Base-by-base conservation (phyloP, 2,888 invertebrate species). In the Thymelicus lineola region DNA sequence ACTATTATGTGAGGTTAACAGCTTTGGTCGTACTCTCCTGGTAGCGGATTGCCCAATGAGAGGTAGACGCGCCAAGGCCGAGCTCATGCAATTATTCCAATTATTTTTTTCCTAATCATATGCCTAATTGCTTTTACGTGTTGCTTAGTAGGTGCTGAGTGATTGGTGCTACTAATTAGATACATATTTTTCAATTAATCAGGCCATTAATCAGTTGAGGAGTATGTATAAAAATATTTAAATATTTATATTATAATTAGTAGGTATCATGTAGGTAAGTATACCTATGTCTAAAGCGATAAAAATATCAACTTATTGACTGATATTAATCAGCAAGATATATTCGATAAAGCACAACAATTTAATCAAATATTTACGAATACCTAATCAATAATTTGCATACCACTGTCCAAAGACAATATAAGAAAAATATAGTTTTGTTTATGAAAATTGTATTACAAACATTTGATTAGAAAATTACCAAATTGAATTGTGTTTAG, bases 1-100 rank as follows among this genome's bases (percentile, higher is more conserved):
- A 61, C 70, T 62, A 71, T 70, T 65, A 71, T 68, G 69, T 77
- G 79, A 82, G 83, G 83, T 78, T 77, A 81, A 79, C 82, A 73
- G 77, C 81, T 81, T 79, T 80, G 79, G 74, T 77, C 53, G 61
- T 60, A 61, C 48, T 58, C 48, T 48, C 60, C 67, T 67, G 60
- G 59, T 60, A 59, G 59, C 50, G 38, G 60, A 42, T 67, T 66
- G 60, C 66, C 20, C 66, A 66, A 66, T 28, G 6, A 35, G 28
- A 28, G 5, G 42, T 20, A 20, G 57, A 36, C 58, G 58, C 48
- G 66, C 53, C 60, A 60, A 67, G 53, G 60, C 38, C 60, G 42
- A 0, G 20, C n/a, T 45, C 14, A 10, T 50, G 50, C 36, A 48
- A 48, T 66, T 65, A 57, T 50, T 50, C 59, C 66, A 59, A 66